Conservation (phyloP, 2,113 vertebrate genomes). For the Muntiacus reevesi region DNA sequence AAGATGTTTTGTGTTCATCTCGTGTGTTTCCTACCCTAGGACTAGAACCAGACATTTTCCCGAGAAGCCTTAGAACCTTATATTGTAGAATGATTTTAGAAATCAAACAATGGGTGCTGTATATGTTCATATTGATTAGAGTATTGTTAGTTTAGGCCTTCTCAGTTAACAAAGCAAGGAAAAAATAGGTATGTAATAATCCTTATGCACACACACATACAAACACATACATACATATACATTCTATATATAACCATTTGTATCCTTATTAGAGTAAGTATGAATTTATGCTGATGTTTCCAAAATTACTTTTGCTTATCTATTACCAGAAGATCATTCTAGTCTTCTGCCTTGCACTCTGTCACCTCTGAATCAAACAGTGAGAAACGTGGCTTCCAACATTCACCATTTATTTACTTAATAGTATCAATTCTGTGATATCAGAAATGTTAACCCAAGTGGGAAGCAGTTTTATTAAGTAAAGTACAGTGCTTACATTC, state of each 20-base stretch:
- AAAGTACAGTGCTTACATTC: not conserved
- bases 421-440: not conserved
- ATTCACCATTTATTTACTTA: not conserved
- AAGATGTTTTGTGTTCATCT: not conserved
- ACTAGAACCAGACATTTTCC: not conserved
- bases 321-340: not conserved
- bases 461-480: not conserved
- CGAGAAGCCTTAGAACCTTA: not conserved
- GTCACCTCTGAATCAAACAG: not conserved
- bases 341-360: not conserved
- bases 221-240: not conserved
- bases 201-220: not conserved
- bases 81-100: not conserved
- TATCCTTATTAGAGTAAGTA: not conserved
- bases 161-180: not conserved
- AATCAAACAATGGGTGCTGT: not conserved
- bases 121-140: not conserved
- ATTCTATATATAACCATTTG: not conserved
- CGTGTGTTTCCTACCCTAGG: not conserved
- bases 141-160: not conserved
- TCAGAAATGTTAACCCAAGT: not conserved
- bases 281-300: not conserved
- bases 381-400: not conserved
- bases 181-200: not conserved
- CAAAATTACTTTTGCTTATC: not conserved